phyloP scores from a whole-genome alignment of 2,113 vertebrate species.

The Platanista minor region DNA sequence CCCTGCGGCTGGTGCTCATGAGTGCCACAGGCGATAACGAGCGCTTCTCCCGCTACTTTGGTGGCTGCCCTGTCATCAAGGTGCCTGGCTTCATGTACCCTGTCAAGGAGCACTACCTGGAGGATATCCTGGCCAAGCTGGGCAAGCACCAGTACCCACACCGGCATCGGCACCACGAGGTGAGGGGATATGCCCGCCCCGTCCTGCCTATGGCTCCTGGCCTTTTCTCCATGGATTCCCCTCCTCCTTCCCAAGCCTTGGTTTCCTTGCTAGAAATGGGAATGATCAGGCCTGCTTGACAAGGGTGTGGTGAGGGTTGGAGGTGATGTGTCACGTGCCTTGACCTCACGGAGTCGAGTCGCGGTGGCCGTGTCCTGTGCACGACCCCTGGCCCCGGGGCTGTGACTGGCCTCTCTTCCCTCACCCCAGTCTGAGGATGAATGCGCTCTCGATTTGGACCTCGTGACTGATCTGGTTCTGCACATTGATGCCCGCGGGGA shows the following conservation, averaged over 20 bases:
- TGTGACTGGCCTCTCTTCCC: constrained; percentile 30
- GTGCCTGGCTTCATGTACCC: constrained; percentile 98
- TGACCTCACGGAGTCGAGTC: neutral
- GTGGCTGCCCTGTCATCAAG: constrained; percentile 88
- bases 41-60: constrained; percentile 91
- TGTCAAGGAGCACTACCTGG: constrained; percentile 90
- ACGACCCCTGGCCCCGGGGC: neutral
- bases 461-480: constrained; percentile 91
- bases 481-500: constrained; percentile 89
- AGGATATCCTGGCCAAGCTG: constrained; percentile 91
- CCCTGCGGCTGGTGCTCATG: constrained; percentile 92
- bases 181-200: constrained; percentile 62
- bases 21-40: constrained; percentile 94
- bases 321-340: neutral
- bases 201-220: accelerated
- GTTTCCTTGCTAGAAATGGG: neutral
- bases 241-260: neutral
- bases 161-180: constrained; percentile 79
- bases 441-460: constrained; percentile 85
- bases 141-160: constrained; percentile 81
- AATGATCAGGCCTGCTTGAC: neutral
- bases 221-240: neutral
- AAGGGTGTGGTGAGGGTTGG: neutral
- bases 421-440: constrained; percentile 81
- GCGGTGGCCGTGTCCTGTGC: neutral